Evolutionary conservation across 2,888 invertebrate species (phyloP), one percentile per base, ranked within the genome.

Genomic region (Myathropa florea): DNA sequence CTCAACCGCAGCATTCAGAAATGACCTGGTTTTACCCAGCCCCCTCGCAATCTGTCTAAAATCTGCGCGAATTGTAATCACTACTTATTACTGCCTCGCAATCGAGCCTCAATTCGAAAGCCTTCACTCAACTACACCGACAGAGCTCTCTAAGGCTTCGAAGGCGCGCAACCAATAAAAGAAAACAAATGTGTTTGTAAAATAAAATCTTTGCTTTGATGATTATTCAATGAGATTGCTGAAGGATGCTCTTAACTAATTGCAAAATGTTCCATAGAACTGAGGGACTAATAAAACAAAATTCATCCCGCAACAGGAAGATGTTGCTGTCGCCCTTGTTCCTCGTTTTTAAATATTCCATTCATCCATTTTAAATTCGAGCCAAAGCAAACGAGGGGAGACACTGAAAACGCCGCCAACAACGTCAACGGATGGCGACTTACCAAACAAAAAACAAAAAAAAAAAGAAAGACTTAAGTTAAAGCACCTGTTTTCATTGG

Each of bases 401-500:
- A 18, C 46, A 18, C 18, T 46, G 46, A 18, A 18, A 46, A 46
- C 46, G 18, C 46, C 18, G 46, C 46, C 18, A 18, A 18, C 18
- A 46, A 46, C 46, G 46, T 46, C 21, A 65, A 73, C 72, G 14
- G 67, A 73, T 63, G 68, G 68, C 68, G 67, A 81, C 67, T 63
- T 67, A 39, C 65, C 18, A n/a, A 60, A 46, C n/a, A 30, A 18
- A 30, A 23, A 55, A 55, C 4, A 7, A 12, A 55, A 55, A 30
- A 26, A 71, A 72, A 46, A 46, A 72, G 26, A 28, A 63, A 60
- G 53, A 63, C 57, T 68, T 63, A 39, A 78, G 67, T 39, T 72
- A 46, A 72, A 77, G 77, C 77, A 83, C 82, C 82, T 72, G 82
- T 72, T 77, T 82, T 77, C 60, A 76, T 71, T 82, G 76, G 65